Percentiles rank a stretch among this genome's conserved stretches.
phyloP scores from a whole-genome alignment of 92 coral and sea anemone species.

The Phenganax marumi region DNA sequence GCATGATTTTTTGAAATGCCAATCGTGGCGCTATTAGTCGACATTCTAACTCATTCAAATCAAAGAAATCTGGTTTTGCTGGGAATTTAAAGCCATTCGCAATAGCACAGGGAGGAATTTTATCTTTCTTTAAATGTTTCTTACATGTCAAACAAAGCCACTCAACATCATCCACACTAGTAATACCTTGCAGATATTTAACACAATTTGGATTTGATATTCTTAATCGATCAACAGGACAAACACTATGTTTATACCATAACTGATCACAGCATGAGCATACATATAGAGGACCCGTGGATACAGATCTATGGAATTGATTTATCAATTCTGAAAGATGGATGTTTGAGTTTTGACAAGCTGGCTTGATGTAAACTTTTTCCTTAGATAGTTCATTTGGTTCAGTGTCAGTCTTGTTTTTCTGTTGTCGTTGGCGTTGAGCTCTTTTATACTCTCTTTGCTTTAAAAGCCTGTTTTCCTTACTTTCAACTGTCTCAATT shows the following conservation, averaged over 20 bases:
- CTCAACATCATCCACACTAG: slow-evolving; percentile 33
- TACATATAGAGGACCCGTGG: too few relatives aligned
- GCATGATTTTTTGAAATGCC: slow-evolving; percentile 51
- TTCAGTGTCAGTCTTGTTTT: too few relatives aligned
- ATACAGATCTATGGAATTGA: slow-evolving; percentile 32
- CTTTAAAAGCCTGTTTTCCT: too few relatives aligned
- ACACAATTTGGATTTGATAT: slow-evolving; percentile 14
- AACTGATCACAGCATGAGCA: slow-evolving; percentile 65
- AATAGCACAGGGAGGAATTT: slow-evolving; percentile 46
- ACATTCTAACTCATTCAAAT: too few relatives aligned
- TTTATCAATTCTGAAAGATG: background rate
- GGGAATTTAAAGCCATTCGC: slow-evolving; percentile 53
- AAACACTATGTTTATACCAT: too few relatives aligned
- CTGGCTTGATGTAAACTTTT: background rate
- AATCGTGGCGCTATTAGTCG: slow-evolving; percentile 39
- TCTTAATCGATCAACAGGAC: slow-evolving; percentile 34
- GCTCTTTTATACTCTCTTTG: too few relatives aligned
- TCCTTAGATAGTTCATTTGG: slow-evolving; percentile 10
- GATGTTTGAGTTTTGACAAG: background rate
- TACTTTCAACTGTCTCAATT: slow-evolving; percentile 19
- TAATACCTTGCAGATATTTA: slow-evolving; percentile 9
- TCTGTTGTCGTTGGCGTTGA: too few relatives aligned
- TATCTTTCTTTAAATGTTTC: slow-evolving; percentile 56
- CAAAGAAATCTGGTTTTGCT: slow-evolving; percentile 39
- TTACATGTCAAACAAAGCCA: slow-evolving; percentile 55